These are phyloP conservation scores for Fulmarus glacialis DNA, from an alignment of 2,113 vertebrate genomes.

Conservation along the genomic window DNA sequence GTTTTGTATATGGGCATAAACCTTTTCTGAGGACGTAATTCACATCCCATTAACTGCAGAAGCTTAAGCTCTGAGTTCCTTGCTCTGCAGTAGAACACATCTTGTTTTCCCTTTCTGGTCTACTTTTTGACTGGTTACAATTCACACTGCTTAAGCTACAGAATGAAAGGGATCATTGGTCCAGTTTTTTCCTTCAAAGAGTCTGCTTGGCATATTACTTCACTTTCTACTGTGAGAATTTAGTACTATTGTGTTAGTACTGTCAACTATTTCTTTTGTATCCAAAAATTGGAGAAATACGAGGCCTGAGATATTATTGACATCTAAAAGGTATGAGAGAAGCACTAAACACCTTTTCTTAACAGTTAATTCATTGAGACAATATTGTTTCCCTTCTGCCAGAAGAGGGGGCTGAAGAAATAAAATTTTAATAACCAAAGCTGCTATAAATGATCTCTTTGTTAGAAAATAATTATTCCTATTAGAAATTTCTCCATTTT, in stretches of 20 bases:
- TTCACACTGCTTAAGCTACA: neutral
- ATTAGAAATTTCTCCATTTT: neutral
- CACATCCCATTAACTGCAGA: neutral
- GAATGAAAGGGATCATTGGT: neutral
- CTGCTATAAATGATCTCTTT: neutral
- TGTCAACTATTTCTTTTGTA: neutral
- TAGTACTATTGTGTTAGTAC: neutral
- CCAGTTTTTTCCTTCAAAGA: neutral
- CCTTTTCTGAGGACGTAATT: neutral
- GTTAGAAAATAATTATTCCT: neutral
- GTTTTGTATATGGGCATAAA: neutral
- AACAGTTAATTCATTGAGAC: neutral
- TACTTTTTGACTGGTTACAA: neutral
- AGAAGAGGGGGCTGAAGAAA: conserved; percentile 62
- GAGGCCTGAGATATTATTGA: neutral
- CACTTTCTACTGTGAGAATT: neutral
- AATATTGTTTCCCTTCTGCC: neutral
- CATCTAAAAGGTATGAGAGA: neutral
- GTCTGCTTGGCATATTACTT: neutral
- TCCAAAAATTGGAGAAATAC: neutral
- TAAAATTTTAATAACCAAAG: neutral
- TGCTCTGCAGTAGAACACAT: neutral
- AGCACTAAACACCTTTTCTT: neutral
- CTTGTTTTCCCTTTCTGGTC: neutral
- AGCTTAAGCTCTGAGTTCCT: neutral